Percentiles rank a stretch among this genome's conserved stretches.
phyloP scores from a whole-genome alignment of 1,140 invertebrate genomes.

The Lysiphlebus fabarum region DNA sequence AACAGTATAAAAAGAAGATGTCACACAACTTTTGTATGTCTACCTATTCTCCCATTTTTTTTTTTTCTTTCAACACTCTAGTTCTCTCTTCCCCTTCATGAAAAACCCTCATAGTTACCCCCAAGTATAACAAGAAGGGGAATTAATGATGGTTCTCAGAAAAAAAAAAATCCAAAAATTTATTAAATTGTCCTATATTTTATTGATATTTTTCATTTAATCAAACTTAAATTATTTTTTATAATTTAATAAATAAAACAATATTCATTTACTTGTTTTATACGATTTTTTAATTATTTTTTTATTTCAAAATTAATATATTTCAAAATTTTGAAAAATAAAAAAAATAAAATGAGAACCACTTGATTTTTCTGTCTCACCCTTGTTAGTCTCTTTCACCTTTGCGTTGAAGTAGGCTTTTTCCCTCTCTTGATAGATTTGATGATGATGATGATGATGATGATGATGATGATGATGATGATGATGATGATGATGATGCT shows the following conservation, averaged over 20 bases:
- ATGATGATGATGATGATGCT: too few species aligned
- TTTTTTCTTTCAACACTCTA: neutral
- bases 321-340: neutral
- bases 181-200: too few species aligned
- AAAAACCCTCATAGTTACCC: slow-evolving; percentile 7
- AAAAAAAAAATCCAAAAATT: too few species aligned
- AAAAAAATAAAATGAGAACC: slow-evolving; percentile 15
- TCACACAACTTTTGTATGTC: slow-evolving; percentile 9
- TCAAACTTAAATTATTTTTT: too few species aligned
- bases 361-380: slow-evolving; percentile 6
- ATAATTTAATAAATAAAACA: too few species aligned
- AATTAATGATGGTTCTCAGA: slow-evolving; percentile 34
- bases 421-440: neutral
- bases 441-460: too few species aligned
- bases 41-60: slow-evolving; percentile 10
- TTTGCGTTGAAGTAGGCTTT: neutral
- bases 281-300: slow-evolving; percentile 11
- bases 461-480: too few species aligned
- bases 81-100: slow-evolving; percentile 11
- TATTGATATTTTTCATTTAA: too few species aligned
- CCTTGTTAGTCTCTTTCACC: slow-evolving; percentile 12
- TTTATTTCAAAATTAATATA: neutral
- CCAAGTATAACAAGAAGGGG: slow-evolving; percentile 17
- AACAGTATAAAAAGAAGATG: neutral
- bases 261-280: slow-evolving; percentile 21